Conservation (phyloP, 2,113 vertebrate species). For the Trichechus manatus region DNA sequence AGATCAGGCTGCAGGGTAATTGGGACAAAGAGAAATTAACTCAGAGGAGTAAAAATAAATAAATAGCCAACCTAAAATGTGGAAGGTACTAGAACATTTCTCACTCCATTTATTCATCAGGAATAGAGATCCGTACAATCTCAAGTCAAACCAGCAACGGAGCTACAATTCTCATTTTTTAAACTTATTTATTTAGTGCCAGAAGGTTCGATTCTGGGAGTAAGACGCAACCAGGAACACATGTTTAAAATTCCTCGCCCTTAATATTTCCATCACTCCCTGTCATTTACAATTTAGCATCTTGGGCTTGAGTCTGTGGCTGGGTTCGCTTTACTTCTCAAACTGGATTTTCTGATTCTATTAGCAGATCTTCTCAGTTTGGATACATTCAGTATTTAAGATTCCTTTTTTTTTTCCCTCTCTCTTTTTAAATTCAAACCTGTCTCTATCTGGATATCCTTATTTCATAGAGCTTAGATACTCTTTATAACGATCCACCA, state of each 20-base stretch:
- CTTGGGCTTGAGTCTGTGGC: too few relatives aligned
- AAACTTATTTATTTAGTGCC: neutral
- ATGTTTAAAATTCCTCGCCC: neutral
- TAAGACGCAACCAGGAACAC: too few relatives aligned
- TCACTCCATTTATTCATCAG: neutral
- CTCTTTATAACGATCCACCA: neutral
- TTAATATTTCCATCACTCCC: rapidly evolving
- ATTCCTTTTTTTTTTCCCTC: neutral
- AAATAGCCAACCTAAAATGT: neutral
- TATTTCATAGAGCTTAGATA: neutral
- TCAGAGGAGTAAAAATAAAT: neutral
- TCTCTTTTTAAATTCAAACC: too few relatives aligned
- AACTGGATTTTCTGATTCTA: neutral
- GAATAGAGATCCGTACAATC: neutral
- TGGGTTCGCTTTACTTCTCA: neutral
- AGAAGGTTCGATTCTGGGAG: neutral
- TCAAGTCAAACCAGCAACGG: neutral
- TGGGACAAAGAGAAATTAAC: neutral
- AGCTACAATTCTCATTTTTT: neutral
- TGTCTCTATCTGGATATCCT: neutral
- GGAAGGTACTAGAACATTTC: neutral
- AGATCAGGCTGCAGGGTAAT: neutral
- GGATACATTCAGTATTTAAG: rapidly evolving
- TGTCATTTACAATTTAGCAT: neutral
- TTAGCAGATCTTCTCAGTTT: too few relatives aligned